Evolutionary conservation across 2,888 invertebrate species (phyloP), one percentile per base, ranked within the genome.

Genomic region (Stratiomys singularior): DNA sequence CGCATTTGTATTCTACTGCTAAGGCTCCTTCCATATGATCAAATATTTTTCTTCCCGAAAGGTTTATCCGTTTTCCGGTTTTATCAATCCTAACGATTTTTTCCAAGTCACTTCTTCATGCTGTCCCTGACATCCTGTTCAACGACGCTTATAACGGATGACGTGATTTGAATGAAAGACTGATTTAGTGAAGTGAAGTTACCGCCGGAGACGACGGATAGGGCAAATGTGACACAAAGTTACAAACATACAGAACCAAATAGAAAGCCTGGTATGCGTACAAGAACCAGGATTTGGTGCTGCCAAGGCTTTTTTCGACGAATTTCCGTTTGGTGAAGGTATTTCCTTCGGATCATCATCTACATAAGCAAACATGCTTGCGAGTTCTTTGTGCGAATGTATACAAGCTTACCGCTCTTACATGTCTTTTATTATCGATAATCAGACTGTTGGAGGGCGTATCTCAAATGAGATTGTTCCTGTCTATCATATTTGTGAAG

Each of bases 101-200:
- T 15, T 30, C n/a, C 30, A 64, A 63, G 72, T 25, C 63, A 58
- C 74, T 74, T 74, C 74, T 74, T 74, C 60, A 74, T 58, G 74
- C 74, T 74, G 79, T 76, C 79, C 79, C 78, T 78, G 79, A 78
- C 77, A 78, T 72, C 66, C 76, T 76, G 76, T 76, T 79, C 66
- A 71, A 76, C 77, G 72, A 64, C 69, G 77, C 76, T 78, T 79
- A 79, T 77, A 74, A 79, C 79, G 76, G 79, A 79, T 79, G 79
- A 79, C 79, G 74, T 74, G 74, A 21, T 60, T 58, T 58, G 74
- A 74, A 74, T 74, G 74, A 74, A 37, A 27, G 74, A 28, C 52
- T 52, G 56, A 74, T 74, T 74, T 60, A 25, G 47, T 27, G 69
- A 30, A 2, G 44, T 46, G 21, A 69, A 69, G 21, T n/a, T n/a